Percentiles rank a stretch among this genome's conserved stretches.
These are phyloP conservation scores for Megaceryle torquata DNA, from an alignment of 2,113 vertebrate species.

Conservation along the genomic window DNA sequence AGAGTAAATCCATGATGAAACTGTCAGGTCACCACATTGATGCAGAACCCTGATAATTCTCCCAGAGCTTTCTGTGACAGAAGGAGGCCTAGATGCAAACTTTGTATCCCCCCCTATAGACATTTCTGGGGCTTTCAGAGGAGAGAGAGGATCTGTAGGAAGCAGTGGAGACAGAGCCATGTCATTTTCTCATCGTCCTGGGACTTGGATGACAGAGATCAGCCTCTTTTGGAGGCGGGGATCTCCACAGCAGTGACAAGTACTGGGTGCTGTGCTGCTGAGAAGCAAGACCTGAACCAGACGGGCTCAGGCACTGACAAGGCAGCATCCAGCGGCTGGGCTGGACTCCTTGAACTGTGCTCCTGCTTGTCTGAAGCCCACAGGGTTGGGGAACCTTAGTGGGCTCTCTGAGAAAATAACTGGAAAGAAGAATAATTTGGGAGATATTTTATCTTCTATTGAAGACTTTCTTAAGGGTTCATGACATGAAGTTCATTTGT, in stretches of 20 bases:
- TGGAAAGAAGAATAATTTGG: background rate
- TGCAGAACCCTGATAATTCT: background rate
- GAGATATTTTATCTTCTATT: background rate
- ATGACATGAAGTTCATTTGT: background rate
- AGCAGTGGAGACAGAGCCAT: background rate
- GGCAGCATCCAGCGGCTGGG: background rate
- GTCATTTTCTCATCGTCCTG: background rate
- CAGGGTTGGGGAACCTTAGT: background rate
- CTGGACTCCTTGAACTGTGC: background rate
- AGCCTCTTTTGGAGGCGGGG: background rate
- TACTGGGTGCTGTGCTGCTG: background rate
- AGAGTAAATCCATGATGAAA: background rate
- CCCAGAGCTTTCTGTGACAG: background rate
- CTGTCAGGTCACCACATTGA: background rate
- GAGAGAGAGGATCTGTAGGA: background rate
- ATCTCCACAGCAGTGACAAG: background rate
- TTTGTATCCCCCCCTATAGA: background rate
- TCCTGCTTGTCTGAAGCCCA: background rate
- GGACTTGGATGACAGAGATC: too few species aligned
- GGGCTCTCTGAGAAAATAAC: background rate
- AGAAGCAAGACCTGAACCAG: background rate
- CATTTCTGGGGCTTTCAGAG: fast-evolving
- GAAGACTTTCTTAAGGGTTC: background rate
- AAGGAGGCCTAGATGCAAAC: background rate
- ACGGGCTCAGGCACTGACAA: background rate